phyloP scores from a whole-genome alignment of 2,888 invertebrate genomes.

The Eristalis intricaria region DNA sequence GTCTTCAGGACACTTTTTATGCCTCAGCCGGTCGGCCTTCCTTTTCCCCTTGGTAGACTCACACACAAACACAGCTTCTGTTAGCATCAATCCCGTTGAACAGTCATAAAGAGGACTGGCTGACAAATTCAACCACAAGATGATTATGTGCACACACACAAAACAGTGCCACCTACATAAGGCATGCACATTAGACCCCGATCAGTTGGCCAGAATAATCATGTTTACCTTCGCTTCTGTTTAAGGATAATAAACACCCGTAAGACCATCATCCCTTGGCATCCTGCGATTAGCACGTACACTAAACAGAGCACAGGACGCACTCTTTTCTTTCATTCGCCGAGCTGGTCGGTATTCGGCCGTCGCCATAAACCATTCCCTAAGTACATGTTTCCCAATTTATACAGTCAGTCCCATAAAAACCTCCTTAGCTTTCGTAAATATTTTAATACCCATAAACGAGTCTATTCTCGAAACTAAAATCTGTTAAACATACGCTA shows the following conservation, averaged over 20 bases:
- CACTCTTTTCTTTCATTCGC: conserved; percentile 11
- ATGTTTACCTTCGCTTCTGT: conserved; percentile 65
- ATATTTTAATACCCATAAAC: conserved; percentile 71
- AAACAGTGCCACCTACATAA: background rate
- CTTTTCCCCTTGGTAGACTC: background rate
- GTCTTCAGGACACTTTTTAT: background rate
- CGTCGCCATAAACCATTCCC: conserved; percentile 53
- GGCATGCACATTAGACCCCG: conserved; percentile 4
- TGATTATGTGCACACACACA: background rate
- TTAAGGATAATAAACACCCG: conserved; percentile 60
- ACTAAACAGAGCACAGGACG: conserved; percentile 29
- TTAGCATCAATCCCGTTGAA: background rate
- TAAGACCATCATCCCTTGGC: conserved; percentile 61
- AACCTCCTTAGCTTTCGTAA: conserved; percentile 70
- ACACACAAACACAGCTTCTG: background rate
- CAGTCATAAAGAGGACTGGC: background rate
- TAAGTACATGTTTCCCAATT: conserved; percentile 62
- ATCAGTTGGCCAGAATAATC: conserved; percentile 50
- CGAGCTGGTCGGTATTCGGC: conserved; percentile 28
- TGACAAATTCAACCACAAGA: conserved; percentile 1
- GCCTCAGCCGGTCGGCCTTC: background rate
- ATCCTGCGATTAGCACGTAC: conserved; percentile 63
- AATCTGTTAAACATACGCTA: conserved; percentile 68
- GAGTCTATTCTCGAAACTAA: conserved; percentile 66
- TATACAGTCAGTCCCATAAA: conserved; percentile 53